Conservation (phyloP, 1,140 invertebrate species). For the Pantala flavescens region DNA sequence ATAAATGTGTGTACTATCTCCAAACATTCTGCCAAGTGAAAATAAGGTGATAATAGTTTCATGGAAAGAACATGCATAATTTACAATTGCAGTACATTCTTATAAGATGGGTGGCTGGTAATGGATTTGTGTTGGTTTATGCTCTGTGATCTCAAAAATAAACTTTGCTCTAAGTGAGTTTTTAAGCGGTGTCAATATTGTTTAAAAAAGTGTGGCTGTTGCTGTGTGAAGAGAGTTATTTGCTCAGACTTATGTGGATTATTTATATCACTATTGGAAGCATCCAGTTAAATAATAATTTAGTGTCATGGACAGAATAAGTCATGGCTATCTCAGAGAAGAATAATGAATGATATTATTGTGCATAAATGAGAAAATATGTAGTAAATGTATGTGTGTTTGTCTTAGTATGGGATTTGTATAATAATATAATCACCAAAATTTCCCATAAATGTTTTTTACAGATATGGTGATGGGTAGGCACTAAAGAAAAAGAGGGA, state of each 20-base stretch:
- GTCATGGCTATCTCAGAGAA: not conserved
- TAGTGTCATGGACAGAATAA: not conserved
- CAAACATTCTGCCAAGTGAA: no score
- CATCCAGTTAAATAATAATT: not conserved
- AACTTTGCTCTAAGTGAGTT: not conserved
- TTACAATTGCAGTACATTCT: not conserved
- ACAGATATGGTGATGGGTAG: not conserved
- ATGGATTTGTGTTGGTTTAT: slow-evolving; percentile 7
- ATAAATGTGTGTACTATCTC: no score
- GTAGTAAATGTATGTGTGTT: not conserved
- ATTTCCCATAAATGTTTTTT: slow-evolving; percentile 3
- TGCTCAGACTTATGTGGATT: not conserved
- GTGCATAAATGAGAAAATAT: not conserved
- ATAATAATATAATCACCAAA: slow-evolving; percentile 10
- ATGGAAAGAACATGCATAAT: not conserved
- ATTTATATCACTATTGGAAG: slow-evolving; percentile 4
- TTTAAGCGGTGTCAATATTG: not conserved
- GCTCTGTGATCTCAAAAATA: not conserved
- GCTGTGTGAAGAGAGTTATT: not conserved
- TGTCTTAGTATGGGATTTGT: slow-evolving; percentile 6
- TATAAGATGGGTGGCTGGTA: not conserved
- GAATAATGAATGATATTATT: not conserved
- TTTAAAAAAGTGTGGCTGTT: not conserved
- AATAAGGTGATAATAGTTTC: no score
- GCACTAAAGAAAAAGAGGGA: not conserved